These are phyloP conservation scores for Boloria euphrosyne DNA, from an alignment of 2,888 invertebrate species.

Conservation along the genomic window DNA sequence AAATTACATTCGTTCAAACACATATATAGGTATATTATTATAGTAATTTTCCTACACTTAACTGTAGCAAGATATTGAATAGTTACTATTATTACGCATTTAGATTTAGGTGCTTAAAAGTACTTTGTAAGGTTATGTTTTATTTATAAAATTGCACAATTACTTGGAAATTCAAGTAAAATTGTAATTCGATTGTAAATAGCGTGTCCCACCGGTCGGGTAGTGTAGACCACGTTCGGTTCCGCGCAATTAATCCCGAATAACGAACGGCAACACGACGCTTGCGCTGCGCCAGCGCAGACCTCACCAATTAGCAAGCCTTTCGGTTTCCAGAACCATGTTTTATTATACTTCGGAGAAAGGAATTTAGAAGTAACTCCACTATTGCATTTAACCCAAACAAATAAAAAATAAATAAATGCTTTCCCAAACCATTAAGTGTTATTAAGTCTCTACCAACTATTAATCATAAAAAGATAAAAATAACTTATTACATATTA, in stretches of 20 bases:
- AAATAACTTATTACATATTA: too few species aligned
- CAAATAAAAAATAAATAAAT: conserved; percentile 2
- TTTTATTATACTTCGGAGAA: conserved; percentile 36
- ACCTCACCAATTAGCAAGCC: conserved; percentile 64
- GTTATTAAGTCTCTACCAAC: too few species aligned
- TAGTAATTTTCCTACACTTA: too few species aligned
- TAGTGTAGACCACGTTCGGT: conserved; percentile 75
- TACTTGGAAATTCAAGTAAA: conserved; percentile 22
- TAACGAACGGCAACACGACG: conserved; percentile 76
- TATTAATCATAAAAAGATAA: too few species aligned
- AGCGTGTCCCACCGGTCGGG: conserved; percentile 45
- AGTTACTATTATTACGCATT: too few species aligned
- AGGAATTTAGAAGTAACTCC: conserved; percentile 28
- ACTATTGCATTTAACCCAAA: conserved; percentile 9
- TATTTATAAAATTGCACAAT: conserved; percentile 14
- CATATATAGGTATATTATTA: too few species aligned
- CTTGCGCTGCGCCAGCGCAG: conserved; percentile 57
- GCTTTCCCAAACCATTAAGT: not conserved
- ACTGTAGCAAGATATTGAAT: too few species aligned
- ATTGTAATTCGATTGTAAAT: conserved; percentile 36
- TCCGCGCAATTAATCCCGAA: conserved; percentile 78
- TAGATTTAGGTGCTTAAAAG: too few species aligned
- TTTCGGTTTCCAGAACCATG: conserved; percentile 32
- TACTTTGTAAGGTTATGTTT: not conserved
- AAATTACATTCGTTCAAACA: too few species aligned